Evolutionary conservation across 2,113 vertebrate species (phyloP), one percentile per base, ranked within the genome.

Genomic region (Chlorodrepanis virens): DNA sequence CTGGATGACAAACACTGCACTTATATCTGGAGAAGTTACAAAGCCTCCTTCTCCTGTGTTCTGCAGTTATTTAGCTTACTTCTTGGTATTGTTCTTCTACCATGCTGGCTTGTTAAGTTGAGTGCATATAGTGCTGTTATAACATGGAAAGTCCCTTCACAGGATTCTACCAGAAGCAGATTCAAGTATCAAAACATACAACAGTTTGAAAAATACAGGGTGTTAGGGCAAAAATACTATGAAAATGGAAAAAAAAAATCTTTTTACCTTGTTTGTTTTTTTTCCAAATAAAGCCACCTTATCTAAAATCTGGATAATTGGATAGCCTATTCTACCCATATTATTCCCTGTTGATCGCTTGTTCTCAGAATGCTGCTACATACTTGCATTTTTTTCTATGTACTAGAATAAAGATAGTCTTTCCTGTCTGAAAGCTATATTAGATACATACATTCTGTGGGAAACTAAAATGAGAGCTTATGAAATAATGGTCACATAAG

Each of bases 401-500:
- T 76, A 18, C 28, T 78, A 75, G 19, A 84, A 71, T 88, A 93
- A 83, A 90, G 20, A 35, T 21, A 74, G 33, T 42, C 21, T 79
- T 91, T 93, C 17, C 28, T 85, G 15, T 83, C 25, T 85, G 67
- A 72, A 79, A 90, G 20, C 8, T 44, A 13, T 96, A 85, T 93
- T 93, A 65, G 42, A 79, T 76, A 37, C 40, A 76, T 84, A 37
- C 12, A 69, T 94, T 83, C 10, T 91, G 8, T 72, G 35, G 72
- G 40, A 90, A 82, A 57, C 19, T 53, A 29, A 54, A 87, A 82
- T 42, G 53, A 79, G 10, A 31, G 35, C 44, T 82, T 87, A 39
- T 85, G 92, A 91, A 93, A 90, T 79, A 84, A 85, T 45, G 60
- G 80, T 94, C 76, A 64, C 28, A 85, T 95, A 93, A 92, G 23